Conservation (phyloP, 2,113 vertebrate genomes). For the Cisticola juncidis region DNA sequence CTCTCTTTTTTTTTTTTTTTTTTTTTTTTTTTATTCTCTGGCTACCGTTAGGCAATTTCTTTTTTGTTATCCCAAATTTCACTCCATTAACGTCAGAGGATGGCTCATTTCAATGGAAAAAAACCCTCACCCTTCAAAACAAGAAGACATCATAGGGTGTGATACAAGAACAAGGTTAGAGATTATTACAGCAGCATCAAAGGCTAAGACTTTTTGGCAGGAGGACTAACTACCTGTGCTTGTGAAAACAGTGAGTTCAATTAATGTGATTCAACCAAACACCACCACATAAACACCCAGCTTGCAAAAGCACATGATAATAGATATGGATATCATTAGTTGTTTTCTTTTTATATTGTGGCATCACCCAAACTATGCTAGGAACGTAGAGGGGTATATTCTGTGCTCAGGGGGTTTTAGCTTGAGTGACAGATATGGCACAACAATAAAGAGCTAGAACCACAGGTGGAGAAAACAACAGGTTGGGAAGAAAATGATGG, state of each 20-base stretch:
- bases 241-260: constrained; percentile 24
- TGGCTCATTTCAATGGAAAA: constrained; percentile 45
- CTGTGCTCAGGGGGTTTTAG: background rate
- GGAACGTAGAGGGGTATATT: background rate
- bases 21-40: background rate
- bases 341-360: background rate
- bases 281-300: background rate
- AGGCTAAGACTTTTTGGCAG: constrained; percentile 29
- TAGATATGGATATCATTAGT: background rate
- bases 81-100: constrained; percentile 25
- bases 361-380: background rate
- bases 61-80: constrained; percentile 43
- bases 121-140: constrained; percentile 12
- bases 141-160: constrained; percentile 23
- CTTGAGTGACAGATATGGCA: background rate
- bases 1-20: background rate
- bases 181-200: constrained; percentile 38
- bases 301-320: background rate
- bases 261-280: background rate
- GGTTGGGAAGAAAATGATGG: background rate
- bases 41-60: constrained; percentile 47
- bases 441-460: background rate
- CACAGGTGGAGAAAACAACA: background rate
- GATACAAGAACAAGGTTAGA: constrained; percentile 42
- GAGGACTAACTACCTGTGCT: background rate